Percentiles rank a stretch among this genome's conserved stretches.
phyloP scores from a whole-genome alignment of 2,797 vertebrate genomes.

The Phrynocephalus guinanensis region DNA sequence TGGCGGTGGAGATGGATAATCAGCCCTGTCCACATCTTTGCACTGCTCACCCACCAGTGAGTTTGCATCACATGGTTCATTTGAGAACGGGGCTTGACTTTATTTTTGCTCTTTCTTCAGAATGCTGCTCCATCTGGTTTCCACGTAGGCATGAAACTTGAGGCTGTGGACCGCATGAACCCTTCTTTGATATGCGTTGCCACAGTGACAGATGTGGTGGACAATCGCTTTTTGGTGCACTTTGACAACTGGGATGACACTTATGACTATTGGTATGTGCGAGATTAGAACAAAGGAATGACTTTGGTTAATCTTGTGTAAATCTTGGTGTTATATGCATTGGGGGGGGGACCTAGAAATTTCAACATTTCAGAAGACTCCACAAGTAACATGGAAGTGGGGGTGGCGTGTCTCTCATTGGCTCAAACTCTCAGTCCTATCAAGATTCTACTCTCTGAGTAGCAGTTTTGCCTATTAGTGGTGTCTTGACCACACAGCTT shows the following conservation, averaged over 20 bases:
- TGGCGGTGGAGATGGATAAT: neutral
- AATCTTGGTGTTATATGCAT: neutral
- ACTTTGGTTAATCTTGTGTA: too few relatives aligned
- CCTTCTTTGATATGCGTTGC: conserved; percentile 97
- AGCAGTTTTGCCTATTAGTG: neutral
- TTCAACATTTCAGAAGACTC: neutral
- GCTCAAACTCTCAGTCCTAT: neutral
- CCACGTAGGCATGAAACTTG: conserved; percentile 95
- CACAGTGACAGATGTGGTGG: conserved; percentile 94
- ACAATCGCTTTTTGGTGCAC: conserved; percentile 94
- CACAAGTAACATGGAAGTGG: too few relatives aligned
- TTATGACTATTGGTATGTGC: conserved; percentile 94
- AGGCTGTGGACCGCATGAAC: conserved; percentile 98
- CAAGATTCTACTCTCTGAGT: neutral
- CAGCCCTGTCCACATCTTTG: neutral
- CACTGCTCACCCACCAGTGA: neutral
- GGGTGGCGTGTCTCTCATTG: neutral
- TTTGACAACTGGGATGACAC: conserved; percentile 99
- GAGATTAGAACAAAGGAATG: neutral
- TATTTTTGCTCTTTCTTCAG: conserved; percentile 73
- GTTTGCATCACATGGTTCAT: neutral
- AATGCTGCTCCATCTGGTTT: conserved; percentile 85
- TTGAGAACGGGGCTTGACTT: neutral
- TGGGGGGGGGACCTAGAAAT: neutral
- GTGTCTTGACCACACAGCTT: too few relatives aligned